phyloP scores from a whole-genome alignment of 2,888 invertebrate genomes.

The Ophion slaviceki region DNA sequence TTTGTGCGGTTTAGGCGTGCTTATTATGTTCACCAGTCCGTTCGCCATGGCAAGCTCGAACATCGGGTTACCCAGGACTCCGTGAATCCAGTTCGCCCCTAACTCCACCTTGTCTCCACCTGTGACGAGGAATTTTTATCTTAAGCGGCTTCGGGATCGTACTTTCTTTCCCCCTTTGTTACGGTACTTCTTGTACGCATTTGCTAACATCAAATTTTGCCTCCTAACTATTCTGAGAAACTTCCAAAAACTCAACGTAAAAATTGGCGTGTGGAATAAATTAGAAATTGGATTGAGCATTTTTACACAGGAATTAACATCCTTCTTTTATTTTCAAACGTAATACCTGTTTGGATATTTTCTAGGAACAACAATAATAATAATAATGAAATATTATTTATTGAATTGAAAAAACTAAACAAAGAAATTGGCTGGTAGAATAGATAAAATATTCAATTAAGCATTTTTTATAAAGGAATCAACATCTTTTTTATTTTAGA shows the following conservation, averaged over 20 bases:
- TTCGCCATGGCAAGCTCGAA: slow-evolving; percentile 94
- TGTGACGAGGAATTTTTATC: slow-evolving; percentile 65
- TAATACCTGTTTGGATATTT: background rate
- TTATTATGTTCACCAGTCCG: slow-evolving; percentile 93
- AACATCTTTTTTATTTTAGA: too few relatives aligned
- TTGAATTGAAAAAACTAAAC: too few relatives aligned
- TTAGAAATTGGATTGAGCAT: background rate
- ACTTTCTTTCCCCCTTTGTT: too few relatives aligned
- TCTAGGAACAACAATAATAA: background rate
- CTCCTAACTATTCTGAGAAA: background rate
- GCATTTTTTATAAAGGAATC: too few relatives aligned
- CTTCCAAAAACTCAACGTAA: too few relatives aligned
- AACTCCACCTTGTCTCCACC: slow-evolving; percentile 88
- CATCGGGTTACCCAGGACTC: slow-evolving; percentile 94
- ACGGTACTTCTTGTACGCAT: background rate
- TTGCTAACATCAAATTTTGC: background rate
- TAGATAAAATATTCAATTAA: too few relatives aligned
- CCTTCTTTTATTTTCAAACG: background rate
- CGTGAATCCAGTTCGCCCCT: slow-evolving; percentile 97
- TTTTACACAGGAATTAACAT: background rate
- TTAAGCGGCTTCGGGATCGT: too few relatives aligned
- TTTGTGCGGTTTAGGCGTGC: slow-evolving; percentile 93
- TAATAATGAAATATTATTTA: background rate
- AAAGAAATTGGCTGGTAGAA: too few relatives aligned
- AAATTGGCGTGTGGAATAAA: background rate